Evolutionary conservation across 2,888 invertebrate species (phyloP), one percentile per base, ranked within the genome.

Genomic region (Lepidochrysops patricia): DNA sequence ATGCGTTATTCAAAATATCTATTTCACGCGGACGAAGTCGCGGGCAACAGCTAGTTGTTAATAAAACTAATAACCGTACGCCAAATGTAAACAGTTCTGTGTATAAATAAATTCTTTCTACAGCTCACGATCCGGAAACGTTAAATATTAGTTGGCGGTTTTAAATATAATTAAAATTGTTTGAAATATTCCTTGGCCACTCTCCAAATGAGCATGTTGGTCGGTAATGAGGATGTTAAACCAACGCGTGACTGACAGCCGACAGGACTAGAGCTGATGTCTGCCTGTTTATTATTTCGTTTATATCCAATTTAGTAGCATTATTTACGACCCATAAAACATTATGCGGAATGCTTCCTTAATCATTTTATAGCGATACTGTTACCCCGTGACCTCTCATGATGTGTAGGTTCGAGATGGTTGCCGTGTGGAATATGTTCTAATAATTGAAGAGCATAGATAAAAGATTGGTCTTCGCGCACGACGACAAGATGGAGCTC

Each of bases 201-300:
- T 7, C 54, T 54, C 54, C 54, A 54, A 54, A 29, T 29, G 54
- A 54, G 13, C 50, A 12, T 52, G 52, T 29, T 54, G 27, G 19
- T 49, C 19, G 48, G 29, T 54, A 54, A 54, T 29, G 54, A 54
- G 54, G 5, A 54, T 29, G 54, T 54, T 54, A 54, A 52, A 15
- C 54, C 54, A 32, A 54, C 32, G 15, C 12, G 15, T 54, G 54
- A 54, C 54, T 13, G 54, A 54, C 54, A 19, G 29, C n/a, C n/a
- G 32, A 29, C 54, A 32, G 19, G 15, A 54, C 32, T n/a, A 4
- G 54, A 54, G 29, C n/a, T n/a, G n/a, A 49, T 19, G 23, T 49
- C 19, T 29, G 54, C 29, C 29, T n/a, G 54, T 54, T 32, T 54
- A 29, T 29, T 29, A 27, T 15, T 54, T 15, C 52, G 13, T 29